A percentile compares a stretch with the other conserved stretches of the same genome.
phyloP scores from a whole-genome alignment of 92 coral and sea anemone species.

The Bergia puertoricense region DNA sequence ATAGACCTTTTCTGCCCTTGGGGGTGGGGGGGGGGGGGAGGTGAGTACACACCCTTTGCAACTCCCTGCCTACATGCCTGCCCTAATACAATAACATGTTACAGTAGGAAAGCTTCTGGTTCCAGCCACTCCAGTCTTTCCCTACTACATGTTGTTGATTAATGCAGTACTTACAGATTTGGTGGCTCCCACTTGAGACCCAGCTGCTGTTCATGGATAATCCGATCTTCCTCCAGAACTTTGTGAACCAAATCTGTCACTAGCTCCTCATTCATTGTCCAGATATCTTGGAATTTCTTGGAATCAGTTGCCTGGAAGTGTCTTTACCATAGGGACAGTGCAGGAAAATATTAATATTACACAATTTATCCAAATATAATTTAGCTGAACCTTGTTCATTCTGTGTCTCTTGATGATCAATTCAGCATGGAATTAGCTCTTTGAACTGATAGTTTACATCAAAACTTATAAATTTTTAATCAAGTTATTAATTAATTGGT shows the following conservation, averaged over 20 bases:
- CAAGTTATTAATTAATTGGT: too few species aligned
- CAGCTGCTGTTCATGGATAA: conserved; percentile 92
- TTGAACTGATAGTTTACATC: too few species aligned
- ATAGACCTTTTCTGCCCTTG: too few species aligned
- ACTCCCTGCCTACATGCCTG: too few species aligned
- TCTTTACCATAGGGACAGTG: conserved; percentile 43
- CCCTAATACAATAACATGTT: not conserved
- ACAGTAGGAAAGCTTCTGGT: not conserved
- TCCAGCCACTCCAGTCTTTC: not conserved
- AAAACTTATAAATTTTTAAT: too few species aligned
- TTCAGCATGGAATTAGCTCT: too few species aligned
- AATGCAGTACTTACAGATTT: conserved; percentile 67
- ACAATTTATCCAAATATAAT: too few species aligned
- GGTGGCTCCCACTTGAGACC: conserved; percentile 91
- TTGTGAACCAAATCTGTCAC: conserved; percentile 82
- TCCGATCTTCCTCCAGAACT: conserved; percentile 91
- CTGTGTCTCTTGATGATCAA: too few species aligned
- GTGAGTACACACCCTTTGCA: too few species aligned
- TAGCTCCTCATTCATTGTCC: conserved; percentile 94
- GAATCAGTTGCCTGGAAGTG: conserved; percentile 96
- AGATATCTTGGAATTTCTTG: conserved; percentile 94
- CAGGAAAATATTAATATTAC: not conserved
- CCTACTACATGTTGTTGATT: not conserved
- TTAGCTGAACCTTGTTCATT: too few species aligned
- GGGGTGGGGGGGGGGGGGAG: too few species aligned